Evolutionary conservation across 2,888 invertebrate species (phyloP).

Genomic region (Erebia ligea): DNA sequence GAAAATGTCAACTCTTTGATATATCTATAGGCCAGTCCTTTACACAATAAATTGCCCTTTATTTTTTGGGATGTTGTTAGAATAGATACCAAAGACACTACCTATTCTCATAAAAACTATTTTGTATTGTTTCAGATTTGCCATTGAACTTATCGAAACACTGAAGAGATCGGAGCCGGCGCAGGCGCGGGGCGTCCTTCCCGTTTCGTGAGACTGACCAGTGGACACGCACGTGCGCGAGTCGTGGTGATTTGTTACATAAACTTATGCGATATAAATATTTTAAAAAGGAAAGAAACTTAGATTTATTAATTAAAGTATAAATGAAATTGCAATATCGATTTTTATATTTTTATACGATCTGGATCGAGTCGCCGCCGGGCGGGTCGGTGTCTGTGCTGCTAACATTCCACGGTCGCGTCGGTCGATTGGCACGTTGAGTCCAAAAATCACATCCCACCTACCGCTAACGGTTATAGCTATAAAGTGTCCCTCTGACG

Average conservation of each 20-base stretch:
- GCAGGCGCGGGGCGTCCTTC: conserved; percentile 33
- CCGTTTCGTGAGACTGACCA: conserved; percentile 3
- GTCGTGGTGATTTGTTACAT: conserved; percentile 43
- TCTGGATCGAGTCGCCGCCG: conserved; percentile 17
- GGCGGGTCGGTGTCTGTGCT: conserved; percentile 37
- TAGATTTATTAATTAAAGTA: conserved; percentile 37
- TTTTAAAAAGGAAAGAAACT: conserved; percentile 44
- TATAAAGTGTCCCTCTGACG: conserved; percentile 35
- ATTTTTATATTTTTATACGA: conserved; percentile 30
- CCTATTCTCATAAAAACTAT: too few relatives aligned
- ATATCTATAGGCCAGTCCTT: too few relatives aligned
- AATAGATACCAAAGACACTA: too few relatives aligned
- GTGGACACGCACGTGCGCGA: background rate
- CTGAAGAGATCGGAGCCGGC: conserved; percentile 67
- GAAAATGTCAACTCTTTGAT: too few relatives aligned
- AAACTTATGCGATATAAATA: conserved; percentile 49
- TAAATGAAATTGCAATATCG: conserved; percentile 36
- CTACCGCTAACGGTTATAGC: conserved; percentile 51
- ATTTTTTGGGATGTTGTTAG: too few relatives aligned
- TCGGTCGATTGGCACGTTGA: conserved; percentile 62
- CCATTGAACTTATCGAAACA: conserved; percentile 95
- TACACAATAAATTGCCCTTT: too few relatives aligned
- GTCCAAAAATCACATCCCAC: conserved; percentile 77
- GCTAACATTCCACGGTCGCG: conserved; percentile 73
- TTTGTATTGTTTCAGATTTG: conserved; percentile 88